Base-by-base conservation (phyloP, 2,888 invertebrate genomes). In the Nemoura dubitans region DNA sequence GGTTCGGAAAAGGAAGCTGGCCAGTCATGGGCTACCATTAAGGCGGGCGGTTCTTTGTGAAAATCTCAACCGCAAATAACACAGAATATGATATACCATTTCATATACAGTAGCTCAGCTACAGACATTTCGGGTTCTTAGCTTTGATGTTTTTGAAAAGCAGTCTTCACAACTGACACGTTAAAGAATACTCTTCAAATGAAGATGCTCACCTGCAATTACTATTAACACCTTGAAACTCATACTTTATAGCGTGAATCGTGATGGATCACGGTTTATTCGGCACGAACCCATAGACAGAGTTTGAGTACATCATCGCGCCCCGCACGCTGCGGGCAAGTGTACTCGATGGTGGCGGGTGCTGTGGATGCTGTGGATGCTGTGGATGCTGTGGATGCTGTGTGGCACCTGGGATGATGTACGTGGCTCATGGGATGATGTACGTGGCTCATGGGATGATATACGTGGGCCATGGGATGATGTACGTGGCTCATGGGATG, bases 11-110 rank as follows among this genome's bases (percentile, higher is more conserved):
- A 28, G 36, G 29, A 81, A 81, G 81, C 28, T 81, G 81, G 78
- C 42, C 26, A 83, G 83, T 83, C 83, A 83, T 83, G 42, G 42
- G 27, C 42, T 30, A 7, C 26, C 83, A 83, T 83, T 83, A 83
- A 78, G 43, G 42, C 83, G 83, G 83, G 42, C 43, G 21, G 26
- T 21, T 42, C 83, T 83, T 83, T 83, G 83, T 42, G 21, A 83
- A 30, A 21, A 78, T 28, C 16, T 83, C 25, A 83, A 83, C 83
- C 83, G 30, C 42, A 83, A 42, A 42, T 83, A 83, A 30, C 43
- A 29, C 82, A 82, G 29, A 30, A 82, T 83, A 30, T 83, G 83
- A 83, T 83, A 83, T 83, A 83, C 42, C 83, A 83, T 83, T 83
- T 42, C 83, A 83, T 83, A 42, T 83, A 30, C 83, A 83, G 83